phyloP scores from a whole-genome alignment of 2,797 vertebrate species.

The Enteromius anoplus region DNA sequence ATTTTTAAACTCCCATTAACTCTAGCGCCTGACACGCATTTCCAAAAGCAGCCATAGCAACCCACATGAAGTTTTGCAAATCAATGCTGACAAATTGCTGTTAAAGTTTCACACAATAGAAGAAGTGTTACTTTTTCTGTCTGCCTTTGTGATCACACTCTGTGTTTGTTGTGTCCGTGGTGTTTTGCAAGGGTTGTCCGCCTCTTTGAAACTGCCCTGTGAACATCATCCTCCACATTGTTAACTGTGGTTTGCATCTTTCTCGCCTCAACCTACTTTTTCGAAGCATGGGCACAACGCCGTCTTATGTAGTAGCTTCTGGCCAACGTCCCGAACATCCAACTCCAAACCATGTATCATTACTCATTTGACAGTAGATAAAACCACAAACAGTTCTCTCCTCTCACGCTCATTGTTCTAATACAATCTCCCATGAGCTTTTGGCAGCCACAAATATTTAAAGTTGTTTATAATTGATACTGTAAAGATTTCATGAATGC shows the following conservation, averaged over 20 bases:
- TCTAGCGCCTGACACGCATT: constrained; percentile 41
- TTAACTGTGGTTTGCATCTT: constrained; percentile 14
- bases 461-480: constrained; percentile 11
- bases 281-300: background rate
- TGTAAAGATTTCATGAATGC: constrained; percentile 10
- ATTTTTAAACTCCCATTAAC: constrained; percentile 61
- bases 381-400: constrained; percentile 24
- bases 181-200: constrained; percentile 16
- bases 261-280: background rate
- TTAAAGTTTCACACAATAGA: constrained; percentile 38
- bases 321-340: background rate
- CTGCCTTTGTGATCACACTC: constrained; percentile 16
- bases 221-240: constrained; percentile 12
- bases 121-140: constrained; percentile 39
- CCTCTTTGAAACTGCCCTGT: constrained; percentile 1
- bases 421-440: constrained; percentile 5
- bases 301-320: constrained; percentile 18
- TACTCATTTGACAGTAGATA: background rate
- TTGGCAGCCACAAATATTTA: background rate
- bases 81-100: constrained; percentile 56
- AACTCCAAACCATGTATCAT: background rate
- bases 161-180: constrained; percentile 16
- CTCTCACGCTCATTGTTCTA: constrained; percentile 22
- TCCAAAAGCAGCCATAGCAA: constrained; percentile 54
- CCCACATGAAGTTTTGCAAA: constrained; percentile 39